Conservation (phyloP, 2,888 invertebrate species). For the Boloria euphrosyne region DNA sequence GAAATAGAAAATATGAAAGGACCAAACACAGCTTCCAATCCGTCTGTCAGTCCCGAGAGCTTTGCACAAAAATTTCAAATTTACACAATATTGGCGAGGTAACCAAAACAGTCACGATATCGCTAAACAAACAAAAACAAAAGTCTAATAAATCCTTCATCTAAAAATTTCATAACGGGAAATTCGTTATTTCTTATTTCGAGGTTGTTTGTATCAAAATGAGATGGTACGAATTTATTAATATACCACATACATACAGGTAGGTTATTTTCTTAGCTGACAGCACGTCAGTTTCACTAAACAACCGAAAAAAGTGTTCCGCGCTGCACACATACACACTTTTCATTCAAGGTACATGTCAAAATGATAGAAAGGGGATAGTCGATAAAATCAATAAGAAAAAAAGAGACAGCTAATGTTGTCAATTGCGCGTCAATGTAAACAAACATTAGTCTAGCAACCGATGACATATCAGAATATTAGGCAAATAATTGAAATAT, state of each 20-base stretch:
- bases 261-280: too few species aligned
- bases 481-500: too few species aligned
- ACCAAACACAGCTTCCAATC: constrained; percentile 16
- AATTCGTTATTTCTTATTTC: constrained; percentile 11
- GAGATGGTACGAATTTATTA: constrained; percentile 1
- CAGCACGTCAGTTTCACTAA: too few species aligned
- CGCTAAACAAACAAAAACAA: constrained; percentile 18
- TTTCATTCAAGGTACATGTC: too few species aligned
- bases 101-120: constrained; percentile 11
- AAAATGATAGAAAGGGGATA: too few species aligned
- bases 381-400: too few species aligned
- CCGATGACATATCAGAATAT: too few species aligned
- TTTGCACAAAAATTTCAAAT: constrained; percentile 16
- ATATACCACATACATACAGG: background rate
- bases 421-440: too few species aligned
- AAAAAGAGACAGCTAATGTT: too few species aligned
- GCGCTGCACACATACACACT: too few species aligned
- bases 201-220: background rate
- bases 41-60: constrained; percentile 18
- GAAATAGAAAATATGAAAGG: constrained; percentile 9
- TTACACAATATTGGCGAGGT: constrained; percentile 15
- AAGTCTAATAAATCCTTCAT: constrained; percentile 21
- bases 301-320: too few species aligned
- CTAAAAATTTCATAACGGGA: constrained; percentile 11
- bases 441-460: too few species aligned